Conservation (phyloP, 2,797 vertebrate species). For the Gouania willdenowi region DNA sequence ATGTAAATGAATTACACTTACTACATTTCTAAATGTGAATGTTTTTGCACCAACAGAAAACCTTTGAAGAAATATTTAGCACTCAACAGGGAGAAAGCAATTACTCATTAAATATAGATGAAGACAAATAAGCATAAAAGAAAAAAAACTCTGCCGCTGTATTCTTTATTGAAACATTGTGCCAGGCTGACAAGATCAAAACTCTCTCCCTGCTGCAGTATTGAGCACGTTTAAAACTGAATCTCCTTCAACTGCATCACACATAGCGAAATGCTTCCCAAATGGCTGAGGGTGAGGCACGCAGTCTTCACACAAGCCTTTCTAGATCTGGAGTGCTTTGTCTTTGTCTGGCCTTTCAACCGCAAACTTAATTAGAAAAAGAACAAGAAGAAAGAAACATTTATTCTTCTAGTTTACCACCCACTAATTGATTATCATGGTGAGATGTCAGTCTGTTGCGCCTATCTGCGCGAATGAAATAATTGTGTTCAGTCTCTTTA, state of each 20-base stretch:
- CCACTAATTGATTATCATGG: slow-evolving; percentile 1
- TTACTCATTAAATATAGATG: neutral
- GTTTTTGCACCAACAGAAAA: neutral
- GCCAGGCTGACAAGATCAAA: no score
- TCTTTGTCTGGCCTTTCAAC: slow-evolving; percentile 48
- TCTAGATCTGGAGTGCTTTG: slow-evolving; percentile 21
- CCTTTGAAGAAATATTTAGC: neutral
- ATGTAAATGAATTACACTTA: neutral
- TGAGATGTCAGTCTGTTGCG: neutral
- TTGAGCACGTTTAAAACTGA: slow-evolving; percentile 10
- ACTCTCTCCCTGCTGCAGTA: no score
- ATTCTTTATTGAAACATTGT: no score
- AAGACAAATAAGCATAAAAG: neutral
- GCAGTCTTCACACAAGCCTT: slow-evolving; percentile 40
- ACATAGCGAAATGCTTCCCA: slow-evolving; percentile 10
- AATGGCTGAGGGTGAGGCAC: slow-evolving; percentile 11
- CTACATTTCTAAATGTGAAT: neutral
- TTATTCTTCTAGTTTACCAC: neutral
- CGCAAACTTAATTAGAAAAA: slow-evolving; percentile 46
- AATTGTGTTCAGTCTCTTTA: slow-evolving; percentile 46
- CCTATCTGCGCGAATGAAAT: neutral
- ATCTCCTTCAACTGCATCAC: slow-evolving; percentile 6
- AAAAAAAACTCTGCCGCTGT: no score
- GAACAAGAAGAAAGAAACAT: slow-evolving; percentile 8
- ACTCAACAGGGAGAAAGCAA: neutral